phyloP scores from a whole-genome alignment of 2,797 vertebrate genomes.

The Tokudaia muenninki region DNA sequence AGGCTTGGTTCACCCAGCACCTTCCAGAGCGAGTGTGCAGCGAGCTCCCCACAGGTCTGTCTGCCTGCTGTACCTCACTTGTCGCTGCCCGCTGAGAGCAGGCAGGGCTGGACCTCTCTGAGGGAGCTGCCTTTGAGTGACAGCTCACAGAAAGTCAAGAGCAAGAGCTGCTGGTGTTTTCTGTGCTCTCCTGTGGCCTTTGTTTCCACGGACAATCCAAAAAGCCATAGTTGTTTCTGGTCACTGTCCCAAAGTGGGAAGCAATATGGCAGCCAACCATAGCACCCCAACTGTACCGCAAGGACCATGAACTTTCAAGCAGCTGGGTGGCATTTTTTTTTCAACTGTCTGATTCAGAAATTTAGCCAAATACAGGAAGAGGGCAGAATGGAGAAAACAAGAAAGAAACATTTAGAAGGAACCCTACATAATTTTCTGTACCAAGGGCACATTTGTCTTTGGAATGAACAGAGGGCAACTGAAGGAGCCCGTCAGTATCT shows the following conservation, averaged over 20 bases:
- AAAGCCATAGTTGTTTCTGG: not conserved
- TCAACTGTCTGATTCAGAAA: not conserved
- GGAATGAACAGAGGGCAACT: not conserved
- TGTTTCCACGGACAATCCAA: not conserved
- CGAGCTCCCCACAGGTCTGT: not conserved
- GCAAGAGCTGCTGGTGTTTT: not conserved
- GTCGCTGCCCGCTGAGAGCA: constrained; percentile 40
- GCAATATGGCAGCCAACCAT: not conserved
- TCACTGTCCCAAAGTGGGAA: not conserved
- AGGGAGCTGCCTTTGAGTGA: constrained; percentile 9
- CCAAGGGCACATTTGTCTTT: not conserved
- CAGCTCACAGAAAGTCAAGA: constrained; percentile 33
- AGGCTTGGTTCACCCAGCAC: constrained; percentile 61
- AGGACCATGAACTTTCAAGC: not conserved
- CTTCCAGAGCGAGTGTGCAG: not conserved
- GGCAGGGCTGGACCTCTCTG: not conserved
- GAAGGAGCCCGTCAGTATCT: not conserved
- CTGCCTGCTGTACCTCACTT: not conserved
- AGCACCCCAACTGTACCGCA: not conserved
- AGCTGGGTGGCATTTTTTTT: not conserved
- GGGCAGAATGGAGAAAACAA: not conserved
- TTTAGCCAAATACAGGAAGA: not conserved
- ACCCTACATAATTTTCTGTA: not conserved
- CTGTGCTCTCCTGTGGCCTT: not conserved
- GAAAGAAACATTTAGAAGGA: not conserved